Evolutionary conservation across 2,888 invertebrate genomes (phyloP), one percentile per base, ranked within the genome.

Genomic region (Lepidocyrtinus sp.): DNA sequence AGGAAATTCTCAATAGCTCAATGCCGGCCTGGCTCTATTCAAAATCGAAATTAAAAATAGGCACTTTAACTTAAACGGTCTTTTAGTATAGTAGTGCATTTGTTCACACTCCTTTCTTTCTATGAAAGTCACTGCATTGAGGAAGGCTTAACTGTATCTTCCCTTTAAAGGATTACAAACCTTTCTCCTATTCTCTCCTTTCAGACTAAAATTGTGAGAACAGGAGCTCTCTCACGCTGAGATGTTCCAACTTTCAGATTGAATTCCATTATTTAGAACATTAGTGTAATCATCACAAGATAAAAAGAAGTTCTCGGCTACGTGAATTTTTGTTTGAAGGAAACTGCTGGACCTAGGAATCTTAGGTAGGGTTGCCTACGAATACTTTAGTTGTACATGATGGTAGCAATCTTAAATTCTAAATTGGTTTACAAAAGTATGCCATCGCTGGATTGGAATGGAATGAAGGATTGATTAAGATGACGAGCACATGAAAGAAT

Each of bases 211-310:
- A 17, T 65, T 27, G 9, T 64, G 22, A n/a, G 50, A 50, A 50
- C n/a, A 50, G 50, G 50, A n/a, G 45, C 15, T 19, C 2, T 55
- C 27, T 70, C 71, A 64, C 45, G 64, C 73, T 73, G 64, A 50
- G 73, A 64, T 64, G 63, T 64, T 64, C 64, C 25, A 68, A 75
- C 36, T 75, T 67, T 75, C 45, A 61, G 59, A 68, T 68, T 75
- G 75, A 67, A 75, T 68, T 67, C 67, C 74, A 61, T 67, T 67
- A 72, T 73, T 73, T 73, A 73, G 73, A 64, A 25, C 59, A 61
- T 74, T 75, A 67, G 73, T 72, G 63, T 24, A 64, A 62, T 71
- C 62, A 71, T 71, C 71, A 71, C 19, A 59, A 36, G 55, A 59
- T 26, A 59, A 26, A 50, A 12, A 36, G 12, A 50, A 50, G n/a